Percentiles rank a stretch among this genome's conserved stretches.
These are phyloP conservation scores for Leucopsar rothschildi DNA, from an alignment of 2,113 vertebrate species.

Conservation along the genomic window DNA sequence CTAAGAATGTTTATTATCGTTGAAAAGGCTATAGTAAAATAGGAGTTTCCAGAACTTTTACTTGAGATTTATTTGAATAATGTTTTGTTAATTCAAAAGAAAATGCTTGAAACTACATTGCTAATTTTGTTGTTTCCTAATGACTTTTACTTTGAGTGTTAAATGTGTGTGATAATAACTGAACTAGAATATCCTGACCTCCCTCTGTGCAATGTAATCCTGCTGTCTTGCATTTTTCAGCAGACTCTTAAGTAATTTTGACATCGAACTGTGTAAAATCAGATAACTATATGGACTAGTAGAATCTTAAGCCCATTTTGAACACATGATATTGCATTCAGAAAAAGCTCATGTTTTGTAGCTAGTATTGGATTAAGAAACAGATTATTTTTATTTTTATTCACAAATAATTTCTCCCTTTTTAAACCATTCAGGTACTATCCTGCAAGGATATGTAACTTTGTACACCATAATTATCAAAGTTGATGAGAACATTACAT, in stretches of 20 bases:
- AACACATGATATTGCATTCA: not conserved
- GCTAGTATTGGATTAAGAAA: not conserved
- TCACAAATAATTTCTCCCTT: not conserved
- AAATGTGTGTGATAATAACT: not conserved
- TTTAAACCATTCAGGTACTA: not conserved
- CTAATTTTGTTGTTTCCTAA: not conserved
- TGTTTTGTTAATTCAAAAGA: not conserved
- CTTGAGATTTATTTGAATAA: not conserved
- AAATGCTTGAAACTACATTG: not conserved
- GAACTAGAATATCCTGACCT: not conserved
- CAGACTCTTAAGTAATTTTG: not conserved
- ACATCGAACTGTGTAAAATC: not conserved
- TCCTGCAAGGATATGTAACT: not conserved
- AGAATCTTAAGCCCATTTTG: not conserved
- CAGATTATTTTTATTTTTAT: not conserved
- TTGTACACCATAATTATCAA: not conserved
- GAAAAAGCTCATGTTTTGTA: not conserved
- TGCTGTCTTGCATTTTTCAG: not conserved
- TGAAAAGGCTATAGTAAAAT: not conserved
- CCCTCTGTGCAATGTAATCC: not conserved
- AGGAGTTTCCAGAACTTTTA: not conserved
- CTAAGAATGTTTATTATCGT: not conserved
- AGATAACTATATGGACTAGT: not conserved
- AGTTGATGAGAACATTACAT: not conserved
- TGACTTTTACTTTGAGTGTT: not conserved